These are phyloP conservation scores for Graptemys geographica DNA, from an alignment of 2,797 vertebrate genomes.

Conservation along the genomic window DNA sequence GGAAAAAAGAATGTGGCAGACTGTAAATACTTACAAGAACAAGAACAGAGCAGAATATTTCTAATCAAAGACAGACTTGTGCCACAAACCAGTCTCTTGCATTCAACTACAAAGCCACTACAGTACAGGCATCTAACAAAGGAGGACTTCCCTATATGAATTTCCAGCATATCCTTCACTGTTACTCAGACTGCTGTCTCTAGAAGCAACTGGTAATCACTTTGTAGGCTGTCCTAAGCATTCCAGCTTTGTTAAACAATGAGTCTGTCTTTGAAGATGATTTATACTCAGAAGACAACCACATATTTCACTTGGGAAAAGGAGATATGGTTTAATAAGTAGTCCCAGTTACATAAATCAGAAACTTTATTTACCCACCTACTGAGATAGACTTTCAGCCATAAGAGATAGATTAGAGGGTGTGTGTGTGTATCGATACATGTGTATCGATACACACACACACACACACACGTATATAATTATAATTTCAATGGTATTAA, in stretches of 20 bases:
- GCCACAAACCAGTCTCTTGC: neutral
- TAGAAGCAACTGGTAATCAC: neutral
- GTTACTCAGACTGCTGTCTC: neutral
- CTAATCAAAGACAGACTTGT: constrained; percentile 43
- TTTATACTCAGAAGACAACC: neutral
- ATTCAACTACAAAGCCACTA: constrained; percentile 48
- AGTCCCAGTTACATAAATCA: neutral
- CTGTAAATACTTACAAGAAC: constrained; percentile 49
- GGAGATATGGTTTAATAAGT: neutral
- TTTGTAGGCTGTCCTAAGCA: neutral
- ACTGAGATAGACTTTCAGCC: neutral
- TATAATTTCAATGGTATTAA: neutral
- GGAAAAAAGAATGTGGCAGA: constrained; percentile 39
- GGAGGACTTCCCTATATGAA: neutral
- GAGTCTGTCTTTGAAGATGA: neutral
- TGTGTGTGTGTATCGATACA: too few species aligned
- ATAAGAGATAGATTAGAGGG: neutral
- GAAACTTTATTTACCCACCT: constrained; percentile 13
- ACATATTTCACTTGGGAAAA: constrained; percentile 5
- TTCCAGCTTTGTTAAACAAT: constrained; percentile 13
- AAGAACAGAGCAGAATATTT: neutral
- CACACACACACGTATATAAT: too few species aligned
- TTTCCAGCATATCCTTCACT: neutral
- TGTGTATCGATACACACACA: too few species aligned
- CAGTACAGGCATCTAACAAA: constrained; percentile 18